A percentile compares a stretch with the other conserved stretches of the same genome.
phyloP scores from a whole-genome alignment of 2,113 vertebrate species.

The Gymnobelideus leadbeateri region DNA sequence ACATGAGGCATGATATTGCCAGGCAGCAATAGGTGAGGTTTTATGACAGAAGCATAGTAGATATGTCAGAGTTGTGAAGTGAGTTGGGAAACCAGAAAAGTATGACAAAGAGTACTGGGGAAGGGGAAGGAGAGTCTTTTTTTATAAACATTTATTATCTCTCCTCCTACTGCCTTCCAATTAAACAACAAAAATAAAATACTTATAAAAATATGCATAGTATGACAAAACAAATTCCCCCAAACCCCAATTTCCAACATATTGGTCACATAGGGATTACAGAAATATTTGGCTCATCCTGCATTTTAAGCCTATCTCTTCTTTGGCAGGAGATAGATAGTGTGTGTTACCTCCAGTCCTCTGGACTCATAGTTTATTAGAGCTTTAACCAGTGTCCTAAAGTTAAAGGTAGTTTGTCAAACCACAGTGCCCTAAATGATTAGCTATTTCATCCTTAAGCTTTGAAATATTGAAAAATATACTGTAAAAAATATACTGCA shows the following conservation, averaged over 20 bases:
- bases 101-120: neutral
- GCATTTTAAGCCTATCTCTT: neutral
- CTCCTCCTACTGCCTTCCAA: neutral
- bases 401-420: neutral
- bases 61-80: neutral
- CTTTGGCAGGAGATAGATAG: neutral
- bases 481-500: too few species aligned
- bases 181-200: neutral
- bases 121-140: neutral
- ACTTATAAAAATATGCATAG: neutral
- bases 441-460: neutral
- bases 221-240: neutral
- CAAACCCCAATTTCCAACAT: neutral
- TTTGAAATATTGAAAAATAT: neutral
- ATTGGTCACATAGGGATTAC: neutral
- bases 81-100: neutral
- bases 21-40: neutral
- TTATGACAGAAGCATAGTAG: neutral
- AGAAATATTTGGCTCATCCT: neutral
- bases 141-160: neutral
- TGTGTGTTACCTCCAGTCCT: neutral
- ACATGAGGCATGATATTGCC: neutral
- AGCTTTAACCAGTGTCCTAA: neutral
- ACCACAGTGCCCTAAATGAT: neutral
- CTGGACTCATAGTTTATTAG: neutral